Conservation (phyloP, 2,797 vertebrate genomes). For the Glossophaga mutica region DNA sequence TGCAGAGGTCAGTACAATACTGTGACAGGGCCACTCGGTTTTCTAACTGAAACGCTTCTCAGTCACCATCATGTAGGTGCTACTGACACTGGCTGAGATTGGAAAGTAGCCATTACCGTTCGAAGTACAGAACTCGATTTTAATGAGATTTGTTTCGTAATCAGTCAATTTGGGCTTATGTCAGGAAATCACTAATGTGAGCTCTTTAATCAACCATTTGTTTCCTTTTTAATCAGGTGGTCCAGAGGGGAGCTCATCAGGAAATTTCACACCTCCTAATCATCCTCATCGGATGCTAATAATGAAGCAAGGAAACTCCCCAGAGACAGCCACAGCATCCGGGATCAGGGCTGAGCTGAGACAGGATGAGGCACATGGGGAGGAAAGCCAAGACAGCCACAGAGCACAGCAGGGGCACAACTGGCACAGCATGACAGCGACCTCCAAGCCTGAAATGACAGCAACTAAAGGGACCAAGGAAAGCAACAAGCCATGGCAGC, state of each 20-base stretch:
- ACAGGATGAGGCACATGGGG: slow-evolving; percentile 70
- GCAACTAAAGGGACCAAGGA: background rate
- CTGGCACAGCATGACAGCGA: background rate
- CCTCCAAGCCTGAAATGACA: background rate
- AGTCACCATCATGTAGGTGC: slow-evolving; percentile 42
- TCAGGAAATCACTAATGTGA: slow-evolving; percentile 39
- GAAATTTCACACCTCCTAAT: slow-evolving; percentile 55
- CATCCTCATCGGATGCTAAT: slow-evolving; percentile 66
- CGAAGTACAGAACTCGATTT: slow-evolving; percentile 43
- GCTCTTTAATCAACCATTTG: slow-evolving; percentile 33
- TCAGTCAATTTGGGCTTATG: slow-evolving; percentile 16
- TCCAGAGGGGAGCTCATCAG: slow-evolving; percentile 35
- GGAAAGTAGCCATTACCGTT: slow-evolving; percentile 13
- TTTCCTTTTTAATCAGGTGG: slow-evolving; percentile 24
- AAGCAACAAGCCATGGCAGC: slow-evolving; percentile 38
- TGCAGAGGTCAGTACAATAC: slow-evolving; percentile 7
- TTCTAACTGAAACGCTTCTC: slow-evolving; percentile 28
- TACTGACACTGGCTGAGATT: slow-evolving; percentile 60
- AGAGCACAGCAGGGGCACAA: slow-evolving; percentile 17
- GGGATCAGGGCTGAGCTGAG: slow-evolving; percentile 76
- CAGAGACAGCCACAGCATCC: slow-evolving; percentile 79
- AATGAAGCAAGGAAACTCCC: slow-evolving; percentile 78
- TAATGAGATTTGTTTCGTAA: background rate
- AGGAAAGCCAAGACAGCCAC: slow-evolving; percentile 68
- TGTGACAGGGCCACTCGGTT: background rate